Base-by-base conservation (phyloP, 1,140 invertebrate species). In the Microplitis mediator region DNA sequence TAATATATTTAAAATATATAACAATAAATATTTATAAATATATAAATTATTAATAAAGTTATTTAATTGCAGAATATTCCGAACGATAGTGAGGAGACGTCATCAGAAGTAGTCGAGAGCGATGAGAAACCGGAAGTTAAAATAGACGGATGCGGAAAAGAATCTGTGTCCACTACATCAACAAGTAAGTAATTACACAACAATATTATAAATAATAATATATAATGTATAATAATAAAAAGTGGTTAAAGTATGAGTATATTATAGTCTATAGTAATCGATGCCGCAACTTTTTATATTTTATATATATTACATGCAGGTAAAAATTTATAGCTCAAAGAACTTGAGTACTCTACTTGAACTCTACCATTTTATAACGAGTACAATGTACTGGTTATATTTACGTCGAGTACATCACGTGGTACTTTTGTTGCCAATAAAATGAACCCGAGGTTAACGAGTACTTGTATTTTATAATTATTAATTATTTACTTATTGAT, bases 21-120 rank as follows among this genome's bases (percentile, higher is more conserved):
- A 31, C 31, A 39, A 60, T 16, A 45, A 63, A 16, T 35, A 63
- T 64, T 35, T n/a, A 54, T n/a, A 14, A 65, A 58, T 23, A 13
- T 32, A 32, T n/a, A 52, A 32, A 6, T 31, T 63, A 16, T 36
- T 58, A 31, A 67, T 45, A 61, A 36, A 50, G 8, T 52, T 14
- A n/a, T 68, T 63, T 45, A 50, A 51, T 70, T 62, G 3, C 11
- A 70, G 68, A 61, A 61, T 61, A 63, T 75, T 35, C 52, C 75
- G 75, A 67, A 68, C 36, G 72, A 76, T 14, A 62, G 70, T 31
- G 77, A 75, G 61, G 72, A 66, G 54, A 31, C 39, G 39, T 45
- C 68, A 61, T 51, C 66, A 66, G 64, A 35, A 35, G 72, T 52
- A 36, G 71, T 39, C 52, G 67, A 71, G 36, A 36, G 51, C 14